These are phyloP conservation scores for Acanthacorydalis orientalis DNA, from an alignment of 2,888 invertebrate species.

Conservation along the genomic window DNA sequence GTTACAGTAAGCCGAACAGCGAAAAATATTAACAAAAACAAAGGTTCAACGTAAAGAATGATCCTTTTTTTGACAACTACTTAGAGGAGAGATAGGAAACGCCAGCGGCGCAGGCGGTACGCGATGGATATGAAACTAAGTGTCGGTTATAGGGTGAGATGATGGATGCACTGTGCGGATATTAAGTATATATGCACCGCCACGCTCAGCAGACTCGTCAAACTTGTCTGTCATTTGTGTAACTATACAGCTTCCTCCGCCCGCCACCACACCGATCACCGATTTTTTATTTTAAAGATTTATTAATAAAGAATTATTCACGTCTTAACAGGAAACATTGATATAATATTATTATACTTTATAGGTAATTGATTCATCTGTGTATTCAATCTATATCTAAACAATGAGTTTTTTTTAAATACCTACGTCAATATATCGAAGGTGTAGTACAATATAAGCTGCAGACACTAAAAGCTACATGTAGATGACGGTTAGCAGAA, in stretches of 20 bases:
- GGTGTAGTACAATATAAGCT: constrained; percentile 5
- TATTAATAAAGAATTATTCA: constrained; percentile 16
- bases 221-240: background rate
- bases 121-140: too few species aligned
- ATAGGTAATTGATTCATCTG: background rate
- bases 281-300: background rate
- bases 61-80: background rate
- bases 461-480: constrained; percentile 5
- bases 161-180: too few species aligned
- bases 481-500: background rate
- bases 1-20: constrained; percentile 21
- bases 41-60: background rate
- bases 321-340: constrained; percentile 32
- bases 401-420: background rate
- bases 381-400: constrained; percentile 2
- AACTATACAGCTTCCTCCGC: background rate
- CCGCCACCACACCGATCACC: background rate
- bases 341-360: constrained; percentile 19
- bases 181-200: background rate
- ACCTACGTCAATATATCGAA: constrained; percentile 1
- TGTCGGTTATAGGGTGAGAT: too few species aligned
- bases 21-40: constrained; percentile 6
- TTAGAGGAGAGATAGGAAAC: too few species aligned
- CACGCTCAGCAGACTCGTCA: constrained; percentile 1
- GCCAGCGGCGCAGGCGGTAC: too few species aligned